Evolutionary conservation across 2,797 vertebrate genomes (phyloP), one percentile per base, ranked within the genome.

Genomic region (Gobionotothen gibberifrons): DNA sequence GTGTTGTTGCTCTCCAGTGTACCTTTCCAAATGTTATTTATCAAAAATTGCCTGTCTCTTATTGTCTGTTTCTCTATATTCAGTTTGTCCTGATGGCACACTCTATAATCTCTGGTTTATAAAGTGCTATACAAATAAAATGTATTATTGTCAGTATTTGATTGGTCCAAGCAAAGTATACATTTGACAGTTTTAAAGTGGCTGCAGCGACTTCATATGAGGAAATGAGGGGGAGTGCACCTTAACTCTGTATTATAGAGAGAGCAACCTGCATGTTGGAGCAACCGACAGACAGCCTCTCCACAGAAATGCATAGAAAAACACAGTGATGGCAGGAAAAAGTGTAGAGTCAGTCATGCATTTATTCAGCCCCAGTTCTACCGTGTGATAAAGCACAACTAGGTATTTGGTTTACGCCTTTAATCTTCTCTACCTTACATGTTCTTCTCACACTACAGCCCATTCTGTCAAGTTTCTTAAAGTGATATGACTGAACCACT

Each of bases 271-370:
- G 72, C 57, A 32, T 74, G 64, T 76, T 69, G 71, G 57, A 76
- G n/a, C 58, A 76, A 70, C 63, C 84, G 51, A 67, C 76, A 79
- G 61, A 82, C 72, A 83, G 61, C 83, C 77, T 85, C 86, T 82
- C 81, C 83, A 81, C 73, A 80, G 62, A 83, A 89, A 90, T 93
- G 90, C 92, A 92, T 92, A 91, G 91, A 88, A 89, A 83, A 91
- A 91, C 87, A 91, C 85, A 90, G 86, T 90, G 89, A 90, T 87
- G 88, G 78, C 90, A 88, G 85, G 79, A 92, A 84, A 88, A 84
- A 87, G 85, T 87, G 82, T 90, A 88, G 81, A 88, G 74, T 82
- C 86, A 82, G 83, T 76, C 81, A 86, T 86, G 90, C 81, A 56
- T 87, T 87, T 79, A 83, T 80, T 87, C 81, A 84, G 63, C 73